Evolutionary conservation across 2,888 invertebrate genomes (phyloP).

Genomic region (Trichacis sp.): DNA sequence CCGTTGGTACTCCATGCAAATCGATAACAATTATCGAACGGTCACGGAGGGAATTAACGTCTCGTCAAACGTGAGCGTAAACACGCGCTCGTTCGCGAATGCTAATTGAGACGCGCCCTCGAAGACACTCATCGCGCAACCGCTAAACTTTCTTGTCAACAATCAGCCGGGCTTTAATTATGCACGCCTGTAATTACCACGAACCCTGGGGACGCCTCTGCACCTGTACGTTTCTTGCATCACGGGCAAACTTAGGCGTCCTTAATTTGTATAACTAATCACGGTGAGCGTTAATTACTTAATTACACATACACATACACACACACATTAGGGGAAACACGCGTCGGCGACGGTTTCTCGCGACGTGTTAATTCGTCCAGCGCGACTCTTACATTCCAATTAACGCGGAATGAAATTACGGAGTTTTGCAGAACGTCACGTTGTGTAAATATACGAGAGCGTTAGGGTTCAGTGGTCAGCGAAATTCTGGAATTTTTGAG

Average conservation of each 20-base stretch:
- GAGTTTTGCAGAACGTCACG: constrained; percentile 7
- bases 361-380: not conserved
- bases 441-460: not conserved
- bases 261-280: constrained; percentile 66
- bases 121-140: constrained; percentile 61
- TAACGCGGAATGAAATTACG: constrained; percentile 17
- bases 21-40: constrained; percentile 2
- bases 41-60: constrained; percentile 52
- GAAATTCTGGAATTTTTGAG: too few species aligned
- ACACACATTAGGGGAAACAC: too few species aligned
- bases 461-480: too few species aligned
- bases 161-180: constrained; percentile 62
- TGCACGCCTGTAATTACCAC: constrained; percentile 67
- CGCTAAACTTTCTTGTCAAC: constrained; percentile 65
- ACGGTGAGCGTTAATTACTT: constrained; percentile 59
- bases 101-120: constrained; percentile 67
- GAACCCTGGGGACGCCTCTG: constrained; percentile 35
- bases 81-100: constrained; percentile 47
- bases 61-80: constrained; percentile 58
- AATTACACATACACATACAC: too few species aligned
- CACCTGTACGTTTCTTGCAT: constrained; percentile 49
- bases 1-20: not conserved
- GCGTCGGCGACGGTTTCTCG: constrained; percentile 15
- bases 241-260: constrained; percentile 39
- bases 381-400: constrained; percentile 30